Evolutionary conservation across 2,113 vertebrate species (phyloP).

Genomic region (Thermophis baileyi): DNA sequence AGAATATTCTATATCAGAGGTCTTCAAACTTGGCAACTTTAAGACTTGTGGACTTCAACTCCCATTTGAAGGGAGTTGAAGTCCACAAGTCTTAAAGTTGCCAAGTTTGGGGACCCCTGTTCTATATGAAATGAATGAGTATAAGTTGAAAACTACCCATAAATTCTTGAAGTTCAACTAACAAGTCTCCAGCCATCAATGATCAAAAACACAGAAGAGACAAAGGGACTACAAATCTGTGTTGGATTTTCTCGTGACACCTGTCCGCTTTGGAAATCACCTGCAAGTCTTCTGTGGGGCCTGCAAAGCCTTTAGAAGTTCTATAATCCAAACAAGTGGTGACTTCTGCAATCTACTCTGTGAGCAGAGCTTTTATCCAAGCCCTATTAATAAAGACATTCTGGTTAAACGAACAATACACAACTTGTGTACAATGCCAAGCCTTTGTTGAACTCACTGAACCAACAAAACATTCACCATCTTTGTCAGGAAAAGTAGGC

Average conservation of each 20-base stretch:
- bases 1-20: neutral
- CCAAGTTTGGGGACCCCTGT: no score
- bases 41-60: no score
- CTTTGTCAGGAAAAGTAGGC: neutral
- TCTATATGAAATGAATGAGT: neutral
- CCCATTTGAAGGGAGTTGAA: no score
- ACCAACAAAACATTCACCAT: neutral
- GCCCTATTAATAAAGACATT: neutral
- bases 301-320: neutral
- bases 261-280: neutral
- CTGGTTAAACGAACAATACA: neutral
- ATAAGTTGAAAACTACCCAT: neutral
- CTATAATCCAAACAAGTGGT: neutral
- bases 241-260: neutral
- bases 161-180: neutral
- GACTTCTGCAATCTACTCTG: neutral
- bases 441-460: neutral
- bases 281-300: neutral
- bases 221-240: neutral
- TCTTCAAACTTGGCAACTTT: no score
- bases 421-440: neutral
- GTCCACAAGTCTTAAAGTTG: no score
- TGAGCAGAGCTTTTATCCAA: neutral
- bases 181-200: neutral
- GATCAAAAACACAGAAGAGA: neutral